These are phyloP conservation scores for Hemibagrus guttatus DNA, from an alignment of 2,797 vertebrate species.

Conservation along the genomic window DNA sequence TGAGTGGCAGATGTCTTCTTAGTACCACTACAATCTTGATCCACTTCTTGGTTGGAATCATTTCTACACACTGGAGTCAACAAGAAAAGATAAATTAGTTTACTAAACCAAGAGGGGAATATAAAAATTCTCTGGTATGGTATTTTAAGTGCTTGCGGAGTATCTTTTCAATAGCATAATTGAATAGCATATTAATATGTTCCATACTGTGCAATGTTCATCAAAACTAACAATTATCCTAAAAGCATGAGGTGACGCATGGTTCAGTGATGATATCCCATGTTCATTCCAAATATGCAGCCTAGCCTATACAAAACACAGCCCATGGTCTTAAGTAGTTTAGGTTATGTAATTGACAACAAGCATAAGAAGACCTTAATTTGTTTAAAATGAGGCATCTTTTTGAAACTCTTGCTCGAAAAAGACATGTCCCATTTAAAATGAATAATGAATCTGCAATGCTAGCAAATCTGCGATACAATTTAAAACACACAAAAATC, in stretches of 20 bases:
- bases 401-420: too few species aligned
- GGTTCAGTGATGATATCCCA: not conserved
- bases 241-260: too few species aligned
- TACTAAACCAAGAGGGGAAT: not conserved
- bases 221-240: not conserved
- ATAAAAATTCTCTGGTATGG: not conserved
- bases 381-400: too few species aligned
- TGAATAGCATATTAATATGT: not conserved
- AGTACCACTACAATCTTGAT: constrained; percentile 65
- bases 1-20: not conserved
- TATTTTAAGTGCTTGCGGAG: too few species aligned
- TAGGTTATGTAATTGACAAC: not conserved
- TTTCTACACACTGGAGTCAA: constrained; percentile 62
- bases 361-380: not conserved
- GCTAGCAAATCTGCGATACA: not conserved
- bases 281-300: not conserved
- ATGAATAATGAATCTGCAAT: not conserved
- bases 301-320: not conserved
- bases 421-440: too few species aligned
- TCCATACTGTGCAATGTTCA: not conserved
- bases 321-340: not conserved
- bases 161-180: not conserved
- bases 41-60: constrained; percentile 68
- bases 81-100: constrained; percentile 1
- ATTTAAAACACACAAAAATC: not conserved